These are phyloP conservation scores for Heterotis niloticus DNA, from an alignment of 2,113 vertebrate genomes.

Conservation along the genomic window DNA sequence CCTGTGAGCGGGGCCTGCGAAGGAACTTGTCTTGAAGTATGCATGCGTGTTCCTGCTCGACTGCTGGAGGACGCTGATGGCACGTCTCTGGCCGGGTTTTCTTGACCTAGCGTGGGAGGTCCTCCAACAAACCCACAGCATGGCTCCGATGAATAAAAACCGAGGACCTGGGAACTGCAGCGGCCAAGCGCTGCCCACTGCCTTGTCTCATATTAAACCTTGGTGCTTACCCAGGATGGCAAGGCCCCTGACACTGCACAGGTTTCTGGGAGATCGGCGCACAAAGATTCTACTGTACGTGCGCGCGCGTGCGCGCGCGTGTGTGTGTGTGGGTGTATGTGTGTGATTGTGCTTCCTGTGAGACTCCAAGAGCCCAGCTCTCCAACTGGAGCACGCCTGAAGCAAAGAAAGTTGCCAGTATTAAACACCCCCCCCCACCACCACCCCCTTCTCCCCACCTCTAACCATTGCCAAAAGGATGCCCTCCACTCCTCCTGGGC, in stretches of 20 bases:
- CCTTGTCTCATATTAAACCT: slow-evolving; percentile 65
- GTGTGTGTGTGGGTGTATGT: slow-evolving; percentile 9
- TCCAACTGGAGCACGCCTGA: slow-evolving; percentile 56
- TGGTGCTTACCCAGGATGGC: slow-evolving; percentile 53
- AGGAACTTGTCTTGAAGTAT: background rate
- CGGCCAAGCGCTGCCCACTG: slow-evolving; percentile 50
- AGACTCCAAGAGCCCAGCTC: slow-evolving; percentile 59
- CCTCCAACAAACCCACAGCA: background rate
- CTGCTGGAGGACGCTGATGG: background rate
- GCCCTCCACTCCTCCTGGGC: slow-evolving; percentile 48
- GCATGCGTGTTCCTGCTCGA: background rate
- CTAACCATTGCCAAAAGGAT: slow-evolving; percentile 52
- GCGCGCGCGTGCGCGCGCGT: slow-evolving; percentile 30
- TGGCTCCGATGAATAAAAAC: slow-evolving; percentile 50
- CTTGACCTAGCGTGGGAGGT: background rate
- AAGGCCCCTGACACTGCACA: slow-evolving; percentile 10
- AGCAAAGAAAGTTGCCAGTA: slow-evolving; percentile 62
- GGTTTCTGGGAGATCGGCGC: slow-evolving; percentile 32
- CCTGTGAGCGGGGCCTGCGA: background rate
- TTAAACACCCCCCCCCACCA: slow-evolving; percentile 37
- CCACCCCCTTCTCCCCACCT: slow-evolving; percentile 49
- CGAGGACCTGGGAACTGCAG: slow-evolving; percentile 44
- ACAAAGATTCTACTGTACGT: slow-evolving; percentile 45
- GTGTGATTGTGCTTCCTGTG: slow-evolving; percentile 47
- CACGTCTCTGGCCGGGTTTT: background rate